Base-by-base conservation (phyloP, 2,113 vertebrate genomes). In the Anthoscopus minutus region DNA sequence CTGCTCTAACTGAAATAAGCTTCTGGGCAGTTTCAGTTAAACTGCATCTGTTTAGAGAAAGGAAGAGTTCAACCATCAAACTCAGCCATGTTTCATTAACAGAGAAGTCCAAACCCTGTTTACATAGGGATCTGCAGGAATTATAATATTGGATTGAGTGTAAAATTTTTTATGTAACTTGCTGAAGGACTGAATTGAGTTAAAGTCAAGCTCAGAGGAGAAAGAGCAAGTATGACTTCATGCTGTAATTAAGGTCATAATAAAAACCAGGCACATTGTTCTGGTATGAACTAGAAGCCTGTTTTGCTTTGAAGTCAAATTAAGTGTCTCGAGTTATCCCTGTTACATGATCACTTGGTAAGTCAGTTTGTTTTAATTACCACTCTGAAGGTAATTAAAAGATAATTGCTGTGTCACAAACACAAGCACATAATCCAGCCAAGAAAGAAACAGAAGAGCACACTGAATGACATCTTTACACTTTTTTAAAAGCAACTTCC, bases 341-440 rank as follows among this genome's bases (percentile, higher is more conserved):
- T 93, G 65, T 57, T 88, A 78, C 60, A 22, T 45, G 66, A 96
- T 87, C 7, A 9, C 35, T 47, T 57, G 35, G 72, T 93, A 84
- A 91, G 67, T 86, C 40, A 10, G 72, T 87, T 92, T 95, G 65
- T 72, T 97, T 94, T 96, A 83, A 93, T 97, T 97, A 77, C 64
- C 38, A 81, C 35, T 95, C 91, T 72, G 71, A 95, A 96, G 64
- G 54, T 85, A 93, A 94, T 96, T 97, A 92, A 94, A 93, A 96
- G 86, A 88, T 96, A 97, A 97, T 93, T 51, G 89, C 77, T 60
- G 48, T 96, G 87, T 94, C 84, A 89, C 73, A 85, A 96, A 91
- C 38, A n/a, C 37, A 89, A 80, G 31, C 45, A 62, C 30, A n/a
- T 10, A 83, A 67, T 48, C 35, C 67, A 94, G 53, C 48, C 37